Conservation (phyloP, 2,797 vertebrate species). For the Phylloscopus collybita region DNA sequence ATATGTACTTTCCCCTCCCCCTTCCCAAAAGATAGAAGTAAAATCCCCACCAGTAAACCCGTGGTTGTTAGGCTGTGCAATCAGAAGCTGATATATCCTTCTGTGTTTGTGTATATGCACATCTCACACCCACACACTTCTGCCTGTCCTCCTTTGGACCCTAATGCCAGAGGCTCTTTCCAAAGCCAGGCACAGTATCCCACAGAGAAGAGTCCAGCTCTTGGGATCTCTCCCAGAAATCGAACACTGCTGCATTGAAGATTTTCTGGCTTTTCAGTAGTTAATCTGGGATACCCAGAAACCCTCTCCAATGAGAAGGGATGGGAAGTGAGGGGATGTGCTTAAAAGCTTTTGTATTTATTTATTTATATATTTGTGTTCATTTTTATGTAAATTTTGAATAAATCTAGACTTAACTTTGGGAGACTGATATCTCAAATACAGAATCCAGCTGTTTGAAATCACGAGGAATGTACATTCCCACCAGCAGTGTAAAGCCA, state of each 20-base stretch:
- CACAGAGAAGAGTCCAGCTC: constrained; percentile 7
- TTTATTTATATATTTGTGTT: constrained; percentile 17
- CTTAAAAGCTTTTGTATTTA: not conserved
- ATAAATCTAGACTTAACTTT: constrained; percentile 19
- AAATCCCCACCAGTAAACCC: not conserved
- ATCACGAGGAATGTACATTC: not conserved
- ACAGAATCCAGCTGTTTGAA: constrained; percentile 51
- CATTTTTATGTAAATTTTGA: constrained; percentile 7
- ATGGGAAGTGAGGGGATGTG: not conserved
- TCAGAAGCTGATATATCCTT: not conserved
- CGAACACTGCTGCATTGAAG: constrained; percentile 28
- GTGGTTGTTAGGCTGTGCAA: not conserved
- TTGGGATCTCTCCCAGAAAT: constrained; percentile 50
- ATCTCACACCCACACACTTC: not conserved
- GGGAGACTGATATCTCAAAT: not conserved
- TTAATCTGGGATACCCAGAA: constrained; percentile 32
- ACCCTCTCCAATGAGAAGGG: not conserved
- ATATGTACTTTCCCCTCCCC: not conserved
- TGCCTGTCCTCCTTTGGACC: not conserved
- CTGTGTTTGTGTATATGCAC: not conserved
- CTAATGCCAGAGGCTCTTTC: constrained; percentile 13
- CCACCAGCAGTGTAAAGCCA: not conserved
- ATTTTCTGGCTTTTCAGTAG: constrained; percentile 10
- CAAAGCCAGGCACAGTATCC: not conserved
- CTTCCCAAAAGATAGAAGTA: not conserved